A percentile compares a stretch with the other conserved stretches of the same genome.
These are phyloP conservation scores for Leptopilina boulardi DNA, from an alignment of 1,140 invertebrate species.

Conservation along the genomic window DNA sequence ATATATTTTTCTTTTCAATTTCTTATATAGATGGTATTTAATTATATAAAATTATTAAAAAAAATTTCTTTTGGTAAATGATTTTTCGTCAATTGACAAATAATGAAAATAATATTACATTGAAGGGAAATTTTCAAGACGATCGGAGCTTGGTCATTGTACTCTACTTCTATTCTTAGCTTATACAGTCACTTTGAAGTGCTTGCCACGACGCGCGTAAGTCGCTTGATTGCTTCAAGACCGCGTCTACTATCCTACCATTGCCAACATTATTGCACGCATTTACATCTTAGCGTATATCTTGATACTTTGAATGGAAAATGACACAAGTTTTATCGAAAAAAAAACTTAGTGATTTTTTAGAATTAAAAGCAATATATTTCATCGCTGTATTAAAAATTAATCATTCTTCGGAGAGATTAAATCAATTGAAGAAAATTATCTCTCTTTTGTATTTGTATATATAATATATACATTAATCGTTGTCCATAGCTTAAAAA, in stretches of 20 bases:
- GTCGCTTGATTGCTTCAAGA: constrained; percentile 49
- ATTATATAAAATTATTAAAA: not conserved
- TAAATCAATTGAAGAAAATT: too few relatives aligned
- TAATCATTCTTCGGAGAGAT: too few relatives aligned
- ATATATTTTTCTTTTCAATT: not conserved
- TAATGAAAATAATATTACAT: not conserved
- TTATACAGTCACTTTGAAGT: constrained; percentile 43
- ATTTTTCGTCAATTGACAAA: not conserved
- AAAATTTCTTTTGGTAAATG: not conserved
- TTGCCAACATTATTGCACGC: constrained; percentile 34
- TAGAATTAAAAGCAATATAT: too few relatives aligned
- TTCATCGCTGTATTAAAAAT: too few relatives aligned
- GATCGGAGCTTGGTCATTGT: constrained; percentile 47
- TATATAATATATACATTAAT: too few relatives aligned
- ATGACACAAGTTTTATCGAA: not conserved
- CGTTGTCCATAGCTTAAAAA: too few relatives aligned
- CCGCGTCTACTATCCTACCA: constrained; percentile 36
- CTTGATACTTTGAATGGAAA: constrained; percentile 27
- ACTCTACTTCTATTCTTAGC: constrained; percentile 55
- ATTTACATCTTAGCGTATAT: constrained; percentile 28
- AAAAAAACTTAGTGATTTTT: too few relatives aligned
- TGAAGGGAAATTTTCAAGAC: constrained; percentile 17
- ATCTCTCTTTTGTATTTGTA: too few relatives aligned
- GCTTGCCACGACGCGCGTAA: constrained; percentile 39
- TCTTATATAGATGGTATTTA: too few relatives aligned